phyloP scores from a whole-genome alignment of 2,113 vertebrate species.

The Erinaceus europaeus region DNA sequence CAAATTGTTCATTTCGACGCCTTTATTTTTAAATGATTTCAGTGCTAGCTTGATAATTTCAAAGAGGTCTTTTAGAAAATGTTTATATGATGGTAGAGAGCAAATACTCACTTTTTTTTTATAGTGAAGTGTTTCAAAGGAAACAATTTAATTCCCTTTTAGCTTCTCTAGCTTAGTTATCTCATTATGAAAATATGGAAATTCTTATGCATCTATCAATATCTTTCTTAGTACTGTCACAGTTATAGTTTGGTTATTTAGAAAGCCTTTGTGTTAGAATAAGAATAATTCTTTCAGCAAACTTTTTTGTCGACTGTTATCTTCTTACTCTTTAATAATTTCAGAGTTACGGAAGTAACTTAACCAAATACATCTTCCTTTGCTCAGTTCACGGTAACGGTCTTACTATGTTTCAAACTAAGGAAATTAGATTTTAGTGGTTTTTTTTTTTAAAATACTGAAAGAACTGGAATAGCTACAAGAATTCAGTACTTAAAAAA shows the following conservation, averaged over 20 bases:
- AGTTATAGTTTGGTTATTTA: background rate
- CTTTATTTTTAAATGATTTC: conserved; percentile 12
- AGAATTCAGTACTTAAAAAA: background rate
- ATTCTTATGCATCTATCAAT: background rate
- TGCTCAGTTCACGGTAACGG: background rate
- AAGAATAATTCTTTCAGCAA: background rate
- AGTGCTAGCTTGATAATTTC: background rate
- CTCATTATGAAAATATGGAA: conserved; percentile 25
- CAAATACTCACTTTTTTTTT: too few relatives aligned
- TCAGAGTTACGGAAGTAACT: background rate
- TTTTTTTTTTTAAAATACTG: conserved; percentile 32
- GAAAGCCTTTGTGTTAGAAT: conserved; percentile 1
- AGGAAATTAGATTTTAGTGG: background rate
- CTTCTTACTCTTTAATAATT: background rate
- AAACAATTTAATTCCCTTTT: background rate
- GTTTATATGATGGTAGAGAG: background rate
- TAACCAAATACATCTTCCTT: conserved; percentile 37
- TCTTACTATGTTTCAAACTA: too few relatives aligned
- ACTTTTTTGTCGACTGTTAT: background rate
- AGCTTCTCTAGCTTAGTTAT: conserved; percentile 6
- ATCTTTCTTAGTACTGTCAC: background rate
- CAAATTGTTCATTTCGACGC: background rate
- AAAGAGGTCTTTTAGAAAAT: conserved; percentile 12
- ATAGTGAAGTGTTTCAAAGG: conserved; percentile 13
- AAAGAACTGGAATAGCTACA: background rate